Evolutionary conservation across 1,140 invertebrate genomes (phyloP).

Genomic region (Bombyx mori): ASM3026992v2 NC_085111.1:5389001-5389500

Average conservation of each 20-base stretch:
- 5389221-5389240: conserved; percentile 65
- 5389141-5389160: conserved; percentile 70
- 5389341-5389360: conserved; percentile 70
- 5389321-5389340: conserved; percentile 70
- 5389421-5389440: conserved; percentile 65
- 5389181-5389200: conserved; percentile 70
- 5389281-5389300: conserved; percentile 60
- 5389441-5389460: conserved; percentile 53
- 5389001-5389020: conserved; percentile 21
- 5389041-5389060: conserved; percentile 31
- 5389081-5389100: conserved; percentile 4
- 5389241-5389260: conserved; percentile 54
- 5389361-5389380: conserved; percentile 70
- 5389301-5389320: conserved; percentile 64
- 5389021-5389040: conserved; percentile 19
- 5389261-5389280: conserved; percentile 34
- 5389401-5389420: conserved; percentile 69
- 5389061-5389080: conserved; percentile 36
- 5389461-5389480: conserved; percentile 54
- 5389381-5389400: conserved; percentile 71
- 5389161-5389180: conserved; percentile 68
- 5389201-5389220: conserved; percentile 62
- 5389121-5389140: conserved; percentile 70
- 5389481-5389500: conserved; percentile 70
- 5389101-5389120: conserved; percentile 33